phyloP scores from a whole-genome alignment of 2,797 vertebrate species.

The Neomorphus geoffroyi region DNA sequence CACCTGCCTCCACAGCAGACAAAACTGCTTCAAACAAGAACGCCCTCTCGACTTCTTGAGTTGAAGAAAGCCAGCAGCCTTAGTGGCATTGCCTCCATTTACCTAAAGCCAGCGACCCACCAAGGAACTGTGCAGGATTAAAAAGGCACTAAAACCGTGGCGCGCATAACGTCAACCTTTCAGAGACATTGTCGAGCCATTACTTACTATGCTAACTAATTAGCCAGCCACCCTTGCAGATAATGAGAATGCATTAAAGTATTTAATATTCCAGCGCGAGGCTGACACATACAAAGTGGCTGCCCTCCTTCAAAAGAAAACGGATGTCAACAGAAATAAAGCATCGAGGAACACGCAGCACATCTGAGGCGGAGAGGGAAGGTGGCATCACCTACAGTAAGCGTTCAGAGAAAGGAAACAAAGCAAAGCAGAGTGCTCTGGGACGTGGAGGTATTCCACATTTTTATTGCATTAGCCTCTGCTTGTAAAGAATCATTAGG shows the following conservation, averaged over 20 bases:
- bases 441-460: neutral
- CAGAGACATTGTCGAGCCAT: neutral
- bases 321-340: neutral
- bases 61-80: neutral
- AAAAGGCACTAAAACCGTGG: neutral
- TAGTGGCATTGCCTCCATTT: neutral
- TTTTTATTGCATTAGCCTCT: neutral
- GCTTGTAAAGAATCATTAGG: neutral
- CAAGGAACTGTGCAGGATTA: fast-evolving
- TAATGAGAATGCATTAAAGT: slow-evolving; percentile 48
- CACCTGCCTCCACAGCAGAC: neutral
- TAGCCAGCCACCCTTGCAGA: slow-evolving; percentile 46
- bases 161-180: neutral
- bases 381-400: neutral
- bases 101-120: neutral
- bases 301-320: slow-evolving; percentile 27
- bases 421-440: neutral
- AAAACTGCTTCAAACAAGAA: neutral
- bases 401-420: neutral
- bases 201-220: slow-evolving; percentile 53
- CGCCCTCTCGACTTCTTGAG: fast-evolving
- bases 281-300: neutral
- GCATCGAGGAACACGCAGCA: neutral
- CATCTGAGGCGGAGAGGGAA: neutral
- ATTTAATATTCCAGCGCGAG: slow-evolving; percentile 10